Evolutionary conservation across 1,140 invertebrate species (phyloP), one percentile per base, ranked within the genome.

Genomic region (Neodiprion virginianus): DNA sequence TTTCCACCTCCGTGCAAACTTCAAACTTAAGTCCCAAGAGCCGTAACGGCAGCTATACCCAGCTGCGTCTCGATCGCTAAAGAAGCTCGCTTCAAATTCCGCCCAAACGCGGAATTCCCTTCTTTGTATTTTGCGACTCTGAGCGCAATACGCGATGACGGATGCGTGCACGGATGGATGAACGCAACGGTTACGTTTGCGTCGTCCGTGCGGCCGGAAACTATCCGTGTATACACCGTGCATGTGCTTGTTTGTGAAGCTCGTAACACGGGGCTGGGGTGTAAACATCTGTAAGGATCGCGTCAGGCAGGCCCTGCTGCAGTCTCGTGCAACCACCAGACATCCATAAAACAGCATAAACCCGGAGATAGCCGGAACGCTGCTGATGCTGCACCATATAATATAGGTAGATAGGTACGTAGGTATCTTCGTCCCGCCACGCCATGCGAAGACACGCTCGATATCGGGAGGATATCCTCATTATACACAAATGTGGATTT

Each of bases 321-420:
- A 61, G n/a, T 12, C 53, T 61, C n/a, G 11, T 61, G 28, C 28
- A 40, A 40, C 28, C 28, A 40, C 53, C 53, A 61, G 53, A 61
- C 53, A 61, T 40, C 53, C 53, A 61, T 61, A 61, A 61, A 61
- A 61, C 53, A 14, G 53, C 53, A 61, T 61, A 8, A 61, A 61
- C 4, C 53, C n/a, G 8, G 53, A 9, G 28, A 40, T 40, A 40
- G 28, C 28, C n/a, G n/a, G 53, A 12, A 17, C 11, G n/a, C 11
- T 17, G 53, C 53, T 61, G 53, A 61, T 61, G 53, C 53, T 61
- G 53, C 53, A 17, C 53, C n/a, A 9, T 4, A 12, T 40, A 40
- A 9, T 4, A 12, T 40, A 40, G 28, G 28, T 40, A 40, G 28
- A 2, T 40, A 40, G 28, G 28, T 40, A 40, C 5, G 1, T 21